Base-by-base conservation (phyloP, 2,113 vertebrate species). In the Poeciliopsis occidentalis region DNA sequence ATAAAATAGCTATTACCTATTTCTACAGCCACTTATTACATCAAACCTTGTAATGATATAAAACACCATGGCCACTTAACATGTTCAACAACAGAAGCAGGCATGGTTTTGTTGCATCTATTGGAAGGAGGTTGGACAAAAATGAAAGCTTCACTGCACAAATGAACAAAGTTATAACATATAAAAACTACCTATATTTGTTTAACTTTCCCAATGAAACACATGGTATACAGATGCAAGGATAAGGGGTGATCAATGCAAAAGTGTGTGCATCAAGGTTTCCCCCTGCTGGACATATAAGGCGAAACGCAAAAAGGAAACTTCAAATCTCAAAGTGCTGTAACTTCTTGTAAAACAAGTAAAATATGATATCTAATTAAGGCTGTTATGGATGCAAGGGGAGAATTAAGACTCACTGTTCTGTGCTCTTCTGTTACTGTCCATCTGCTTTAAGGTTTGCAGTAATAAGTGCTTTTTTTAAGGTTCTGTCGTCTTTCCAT, bases 261-360 rank as follows among this genome's bases (percentile, higher is more conserved):
- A 12, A 68, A 31, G 54, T 30, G 12, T 10, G 31, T 89, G 77
- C 68, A 57, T 54, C 57, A 83, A 84, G 74, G 73, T 30, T 81
- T 89, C 92, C 91, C 86, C 76, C 90, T 92, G 71, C 73, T 90
- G 90, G 90, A 57, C 62, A 81, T 61, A 44, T 51, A 44, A 54
- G 15, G 69, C 8, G 80, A 83, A 64, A 64, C 54, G 47, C 69
- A 77, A 13, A 4, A 61, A 44, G 3, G 22, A 2, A 22, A 60
- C 57, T 57, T 57, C 37, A 3, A 10, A 22, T 0, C 31, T 64
- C 57, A 34, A 44, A 61, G 0, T 11, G 24, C 44, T 0, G 30
- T n/a, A 3, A 12, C 61, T 24, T 29, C 13, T 12, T 24, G 12
- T 0, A 60, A 65, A 64, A 12, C 8, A 22, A 5, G 30, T 31